A percentile compares a stretch with the other conserved stretches of the same genome.
These are phyloP conservation scores for Pachyseris speciosa DNA, from an alignment of 64 coral and sea anemone species.

Conservation along the genomic window DNA sequence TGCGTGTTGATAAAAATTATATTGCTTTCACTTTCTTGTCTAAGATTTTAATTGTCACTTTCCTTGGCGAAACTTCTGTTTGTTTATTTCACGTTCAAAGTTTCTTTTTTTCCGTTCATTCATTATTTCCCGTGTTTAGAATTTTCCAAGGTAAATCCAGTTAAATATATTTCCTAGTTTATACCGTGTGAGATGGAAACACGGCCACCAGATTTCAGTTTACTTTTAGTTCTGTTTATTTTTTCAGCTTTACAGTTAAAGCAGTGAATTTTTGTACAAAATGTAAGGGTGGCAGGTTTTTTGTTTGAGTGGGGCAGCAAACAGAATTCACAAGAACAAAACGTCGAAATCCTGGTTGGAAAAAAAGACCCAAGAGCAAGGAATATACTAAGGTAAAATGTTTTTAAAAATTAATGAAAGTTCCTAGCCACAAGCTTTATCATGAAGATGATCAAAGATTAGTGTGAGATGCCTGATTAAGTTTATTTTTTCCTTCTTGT, in stretches of 20 bases:
- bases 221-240: constrained; percentile 40
- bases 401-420: constrained; percentile 54
- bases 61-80: constrained; percentile 10
- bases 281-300: not conserved
- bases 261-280: not conserved
- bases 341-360: constrained; percentile 29
- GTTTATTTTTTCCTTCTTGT: not conserved
- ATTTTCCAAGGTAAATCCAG: constrained; percentile 31
- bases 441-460: constrained; percentile 42
- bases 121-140: constrained; percentile 19
- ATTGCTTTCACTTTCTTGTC: constrained; percentile 32
- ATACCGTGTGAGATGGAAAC: not conserved
- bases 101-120: not conserved
- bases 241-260: constrained; percentile 21
- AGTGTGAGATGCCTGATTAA: constrained; percentile 9
- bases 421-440: constrained; percentile 47
- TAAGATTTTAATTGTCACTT: constrained; percentile 39
- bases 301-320: constrained; percentile 2
- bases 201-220: constrained; percentile 28
- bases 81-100: not conserved
- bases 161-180: constrained; percentile 23
- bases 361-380: constrained; percentile 3
- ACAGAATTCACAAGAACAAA: not conserved
- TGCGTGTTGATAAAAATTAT: constrained; percentile 6
- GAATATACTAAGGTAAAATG: constrained; percentile 16